phyloP scores from a whole-genome alignment of 2,888 invertebrate genomes.

The Drosophila parthenogenetica region DNA sequence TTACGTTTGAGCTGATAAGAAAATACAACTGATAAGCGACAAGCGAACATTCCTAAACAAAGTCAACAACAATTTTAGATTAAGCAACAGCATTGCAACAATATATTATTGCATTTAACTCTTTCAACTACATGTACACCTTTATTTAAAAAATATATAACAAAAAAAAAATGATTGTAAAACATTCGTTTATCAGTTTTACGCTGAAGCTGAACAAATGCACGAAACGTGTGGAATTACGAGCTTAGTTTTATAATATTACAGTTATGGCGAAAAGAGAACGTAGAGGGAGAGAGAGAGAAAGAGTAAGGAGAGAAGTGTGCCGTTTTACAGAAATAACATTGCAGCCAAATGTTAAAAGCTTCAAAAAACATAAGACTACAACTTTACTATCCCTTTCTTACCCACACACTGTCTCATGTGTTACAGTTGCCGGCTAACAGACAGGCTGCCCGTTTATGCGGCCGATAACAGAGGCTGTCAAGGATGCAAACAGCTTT shows the following conservation, averaged over 20 bases:
- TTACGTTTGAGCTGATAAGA: conserved; percentile 36
- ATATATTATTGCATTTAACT: conserved; percentile 10
- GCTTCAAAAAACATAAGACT: no score
- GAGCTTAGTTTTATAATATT: conserved; percentile 59
- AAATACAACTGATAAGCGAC: conserved; percentile 48
- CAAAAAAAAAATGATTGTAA: conserved; percentile 31
- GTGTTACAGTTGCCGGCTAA: conserved; percentile 59
- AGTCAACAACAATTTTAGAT: conserved; percentile 26
- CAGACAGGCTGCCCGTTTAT: conserved; percentile 22
- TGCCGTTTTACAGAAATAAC: conserved; percentile 21
- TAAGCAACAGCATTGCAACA: conserved; percentile 28
- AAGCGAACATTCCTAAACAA: conserved; percentile 22
- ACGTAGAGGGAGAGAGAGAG: no score
- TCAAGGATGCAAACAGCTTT: conserved; percentile 6
- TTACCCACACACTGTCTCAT: neutral
- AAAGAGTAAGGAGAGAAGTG: neutral
- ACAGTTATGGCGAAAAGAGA: neutral
- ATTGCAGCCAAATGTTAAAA: conserved; percentile 53
- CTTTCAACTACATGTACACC: neutral
- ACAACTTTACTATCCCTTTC: conserved; percentile 13
- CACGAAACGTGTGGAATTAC: conserved; percentile 54
- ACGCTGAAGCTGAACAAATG: conserved; percentile 42
- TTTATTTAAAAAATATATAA: no score
- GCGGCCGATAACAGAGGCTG: conserved; percentile 27
- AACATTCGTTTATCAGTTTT: conserved; percentile 35